phyloP scores from a whole-genome alignment of 2,888 invertebrate species.

The Phyllotreta striolata region DNA sequence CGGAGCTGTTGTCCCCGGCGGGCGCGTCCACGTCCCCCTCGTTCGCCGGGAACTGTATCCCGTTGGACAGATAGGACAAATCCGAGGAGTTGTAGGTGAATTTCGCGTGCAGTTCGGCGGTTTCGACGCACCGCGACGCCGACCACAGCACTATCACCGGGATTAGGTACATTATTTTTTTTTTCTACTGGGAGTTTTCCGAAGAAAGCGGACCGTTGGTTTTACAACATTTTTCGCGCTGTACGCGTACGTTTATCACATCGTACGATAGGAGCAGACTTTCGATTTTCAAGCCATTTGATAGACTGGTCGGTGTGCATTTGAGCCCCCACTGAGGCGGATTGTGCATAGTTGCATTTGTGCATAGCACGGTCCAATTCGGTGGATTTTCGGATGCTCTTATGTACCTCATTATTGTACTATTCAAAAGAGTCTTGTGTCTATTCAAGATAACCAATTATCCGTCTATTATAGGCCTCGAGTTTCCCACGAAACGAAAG shows the following conservation, averaged over 20 bases:
- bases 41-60: conserved; percentile 57
- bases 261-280: conserved; percentile 29
- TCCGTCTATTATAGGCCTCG: neutral
- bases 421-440: no score
- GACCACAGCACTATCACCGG: conserved; percentile 1
- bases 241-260: conserved; percentile 17
- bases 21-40: conserved; percentile 44
- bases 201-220: neutral
- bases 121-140: conserved; percentile 36
- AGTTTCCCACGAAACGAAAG: neutral
- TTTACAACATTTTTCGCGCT: conserved; percentile 13
- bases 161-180: conserved; percentile 26
- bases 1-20: conserved; percentile 42
- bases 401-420: no score
- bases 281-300: conserved; percentile 44
- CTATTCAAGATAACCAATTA: no score
- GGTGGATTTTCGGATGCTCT: no score
- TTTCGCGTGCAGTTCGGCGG: conserved; percentile 28
- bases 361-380: conserved; percentile 23
- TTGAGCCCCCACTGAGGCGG: conserved; percentile 22
- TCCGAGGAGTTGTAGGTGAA: conserved; percentile 58
- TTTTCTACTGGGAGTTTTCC: no score
- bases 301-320: conserved; percentile 34
- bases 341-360: conserved; percentile 19
- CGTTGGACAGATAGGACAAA: conserved; percentile 59